Base-by-base conservation (phyloP, 2,113 vertebrate genomes). In the Chamaea fasciata region DNA sequence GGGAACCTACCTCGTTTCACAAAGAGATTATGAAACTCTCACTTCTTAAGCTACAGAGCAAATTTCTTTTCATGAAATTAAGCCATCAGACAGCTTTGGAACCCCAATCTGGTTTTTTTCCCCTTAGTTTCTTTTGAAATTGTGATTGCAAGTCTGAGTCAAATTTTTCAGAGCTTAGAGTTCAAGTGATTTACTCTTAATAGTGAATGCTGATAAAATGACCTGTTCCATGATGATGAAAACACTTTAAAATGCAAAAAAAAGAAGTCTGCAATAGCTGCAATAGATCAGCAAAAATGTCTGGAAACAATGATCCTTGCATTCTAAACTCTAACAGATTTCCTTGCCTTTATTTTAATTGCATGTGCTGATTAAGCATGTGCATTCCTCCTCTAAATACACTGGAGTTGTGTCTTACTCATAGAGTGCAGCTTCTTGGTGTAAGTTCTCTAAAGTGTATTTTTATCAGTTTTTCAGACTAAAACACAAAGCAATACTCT, bases 311-410 rank as follows among this genome's bases (percentile, higher is more conserved):
- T 62, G 10, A 50, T 67, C 18, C 33, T 69, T 79, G 21, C 18
- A 53, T 65, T 64, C 59, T 83, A 65, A 85, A 64, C 9, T 21
- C 53, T 57, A 65, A 20, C 50, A 81, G 68, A 93, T 77, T 92
- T 94, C 33, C 55, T 70, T 67, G 67, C 33, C 47, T 95, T 83
- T 73, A 52, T 77, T 95, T 92, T 88, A 96, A 88, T 83, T 92
- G 46, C 23, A 60, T 41, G 30, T 63, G 24, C 33, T 74, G 28
- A 76, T 86, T 83, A 73, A n/a, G 20, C 33, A 24, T 0, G 0
- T 47, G 28, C 31, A 27, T 73, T 93, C n/a, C 26, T 64, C 24
- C 77, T 84, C 22, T 50, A n/a, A 79, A 83, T 41, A n/a, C 13
- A 46, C 9, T 2, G 0, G 41, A 60, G 44, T 13, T 87, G 31